Conservation (phyloP, 1,140 invertebrate genomes). For the Nephotettix cincticeps region DNA sequence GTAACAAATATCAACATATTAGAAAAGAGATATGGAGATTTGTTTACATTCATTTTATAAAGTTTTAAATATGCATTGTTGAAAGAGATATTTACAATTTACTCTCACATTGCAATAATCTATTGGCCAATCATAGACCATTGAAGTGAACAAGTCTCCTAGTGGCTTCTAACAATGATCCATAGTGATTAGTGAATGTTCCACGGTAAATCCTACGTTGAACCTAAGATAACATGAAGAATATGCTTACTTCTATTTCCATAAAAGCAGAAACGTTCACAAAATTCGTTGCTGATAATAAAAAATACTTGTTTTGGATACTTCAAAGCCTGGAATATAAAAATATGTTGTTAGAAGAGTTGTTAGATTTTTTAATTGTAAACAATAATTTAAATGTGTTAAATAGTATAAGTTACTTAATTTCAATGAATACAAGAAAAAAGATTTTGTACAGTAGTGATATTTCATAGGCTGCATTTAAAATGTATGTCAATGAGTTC, state of each 20-base stretch:
- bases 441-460: no score
- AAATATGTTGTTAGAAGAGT: not conserved
- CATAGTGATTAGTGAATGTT: not conserved
- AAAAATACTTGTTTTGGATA: conserved; percentile 91
- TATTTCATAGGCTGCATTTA: no score
- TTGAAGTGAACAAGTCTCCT: not conserved
- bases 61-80: not conserved
- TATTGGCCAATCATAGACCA: not conserved
- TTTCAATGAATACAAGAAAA: no score
- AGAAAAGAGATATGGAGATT: no score
- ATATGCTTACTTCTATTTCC: conserved; percentile 86
- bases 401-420: no score
- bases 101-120: not conserved
- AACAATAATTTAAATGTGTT: no score
- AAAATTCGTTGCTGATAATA: conserved; percentile 95
- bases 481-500: no score
- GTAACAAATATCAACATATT: no score
- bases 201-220: not conserved
- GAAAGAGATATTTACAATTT: not conserved
- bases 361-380: no score
- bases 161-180: not conserved
- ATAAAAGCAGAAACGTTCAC: conserved; percentile 95
- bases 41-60: no score
- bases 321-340: conserved; percentile 62
- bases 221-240: not conserved